Conservation (phyloP, 2,113 vertebrate genomes). For the Sinocyclocheilus anshuiensis region DNA sequence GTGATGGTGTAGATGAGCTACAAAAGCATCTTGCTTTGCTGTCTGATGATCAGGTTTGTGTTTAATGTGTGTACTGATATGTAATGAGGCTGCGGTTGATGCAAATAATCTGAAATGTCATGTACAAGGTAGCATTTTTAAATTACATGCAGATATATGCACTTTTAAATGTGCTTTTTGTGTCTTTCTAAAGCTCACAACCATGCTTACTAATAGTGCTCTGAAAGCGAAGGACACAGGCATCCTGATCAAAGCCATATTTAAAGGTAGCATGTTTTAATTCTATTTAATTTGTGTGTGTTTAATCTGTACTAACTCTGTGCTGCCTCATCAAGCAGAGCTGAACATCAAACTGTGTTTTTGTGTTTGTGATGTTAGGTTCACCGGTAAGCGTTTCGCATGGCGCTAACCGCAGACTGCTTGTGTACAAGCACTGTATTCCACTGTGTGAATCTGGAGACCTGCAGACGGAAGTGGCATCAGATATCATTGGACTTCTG, state of each 20-base stretch:
- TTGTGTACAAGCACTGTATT: slow-evolving; percentile 86
- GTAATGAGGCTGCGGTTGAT: neutral
- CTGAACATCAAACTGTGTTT: neutral
- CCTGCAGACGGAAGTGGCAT: slow-evolving; percentile 81
- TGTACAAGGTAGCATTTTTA: too few species aligned
- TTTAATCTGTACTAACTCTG: neutral
- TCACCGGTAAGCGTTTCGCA: slow-evolving; percentile 79
- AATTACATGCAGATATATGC: neutral
- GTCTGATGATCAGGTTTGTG: slow-evolving; percentile 67
- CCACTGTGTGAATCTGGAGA: slow-evolving; percentile 91
- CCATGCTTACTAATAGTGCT: slow-evolving; percentile 79
- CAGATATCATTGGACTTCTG: slow-evolving; percentile 89
- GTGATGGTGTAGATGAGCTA: slow-evolving; percentile 64
- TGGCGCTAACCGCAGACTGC: slow-evolving; percentile 79
- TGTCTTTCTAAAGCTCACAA: slow-evolving; percentile 68
- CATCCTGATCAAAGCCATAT: slow-evolving; percentile 82
- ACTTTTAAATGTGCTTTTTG: neutral
- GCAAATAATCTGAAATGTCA: neutral
- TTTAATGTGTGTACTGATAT: neutral
- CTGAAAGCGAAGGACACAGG: slow-evolving; percentile 82
- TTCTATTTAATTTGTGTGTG: too few species aligned
- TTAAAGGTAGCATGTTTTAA: slow-evolving; percentile 80
- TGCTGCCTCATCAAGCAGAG: neutral
- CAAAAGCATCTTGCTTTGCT: slow-evolving; percentile 70
- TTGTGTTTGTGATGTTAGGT: slow-evolving; percentile 69